Conservation (phyloP, 1,140 invertebrate genomes). For the Papilio helenus region DNA sequence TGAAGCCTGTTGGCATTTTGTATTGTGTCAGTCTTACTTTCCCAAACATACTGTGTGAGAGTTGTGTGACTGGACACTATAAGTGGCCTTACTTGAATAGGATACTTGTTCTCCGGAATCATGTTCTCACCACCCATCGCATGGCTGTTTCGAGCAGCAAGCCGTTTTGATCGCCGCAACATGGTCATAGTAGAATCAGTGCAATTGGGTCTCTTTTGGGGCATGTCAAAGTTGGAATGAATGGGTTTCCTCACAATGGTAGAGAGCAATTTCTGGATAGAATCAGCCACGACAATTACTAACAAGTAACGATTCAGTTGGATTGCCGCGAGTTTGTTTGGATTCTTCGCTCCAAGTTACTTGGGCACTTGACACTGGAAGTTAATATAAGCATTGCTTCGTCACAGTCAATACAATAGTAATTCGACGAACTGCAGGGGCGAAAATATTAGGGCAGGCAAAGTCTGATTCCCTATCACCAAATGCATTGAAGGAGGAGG, state of each 20-base stretch:
- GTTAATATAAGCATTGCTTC: too few species aligned
- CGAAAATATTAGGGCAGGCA: too few species aligned
- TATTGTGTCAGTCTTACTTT: not conserved
- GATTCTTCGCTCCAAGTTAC: too few species aligned
- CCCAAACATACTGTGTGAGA: slow-evolving; percentile 4
- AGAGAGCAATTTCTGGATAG: slow-evolving; percentile 4
- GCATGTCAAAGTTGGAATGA: not conserved
- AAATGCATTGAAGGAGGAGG: too few species aligned
- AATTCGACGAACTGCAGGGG: too few species aligned
- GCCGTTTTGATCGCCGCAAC: not conserved
- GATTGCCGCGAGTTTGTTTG: too few species aligned
- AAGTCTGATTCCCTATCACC: too few species aligned
- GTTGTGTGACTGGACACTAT: not conserved
- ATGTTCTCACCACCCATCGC: not conserved
- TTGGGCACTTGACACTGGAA: too few species aligned
- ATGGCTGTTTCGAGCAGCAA: not conserved
- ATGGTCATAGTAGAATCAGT: slow-evolving; percentile 10
- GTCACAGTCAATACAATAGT: too few species aligned
- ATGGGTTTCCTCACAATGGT: slow-evolving; percentile 3
- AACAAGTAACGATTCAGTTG: too few species aligned
- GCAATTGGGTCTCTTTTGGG: not conserved
- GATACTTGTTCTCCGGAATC: slow-evolving; percentile 3
- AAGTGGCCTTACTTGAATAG: not conserved
- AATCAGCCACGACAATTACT: too few species aligned
- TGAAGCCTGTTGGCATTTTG: slow-evolving; percentile 3